phyloP scores from a whole-genome alignment of 53 echinoderm and acorn worm species.

The Stichopus horrens region DNA sequence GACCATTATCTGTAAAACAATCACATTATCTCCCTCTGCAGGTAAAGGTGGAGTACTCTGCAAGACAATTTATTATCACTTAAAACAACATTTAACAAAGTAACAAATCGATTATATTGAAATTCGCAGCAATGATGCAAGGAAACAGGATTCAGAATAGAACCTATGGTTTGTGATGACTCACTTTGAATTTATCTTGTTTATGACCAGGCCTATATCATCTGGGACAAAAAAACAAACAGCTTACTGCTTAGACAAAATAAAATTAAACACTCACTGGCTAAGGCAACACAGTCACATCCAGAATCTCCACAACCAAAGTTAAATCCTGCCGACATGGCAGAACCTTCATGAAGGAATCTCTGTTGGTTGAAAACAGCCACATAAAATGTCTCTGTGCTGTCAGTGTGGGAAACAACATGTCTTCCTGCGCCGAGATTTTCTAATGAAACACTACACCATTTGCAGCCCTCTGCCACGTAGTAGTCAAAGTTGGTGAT shows the following conservation, averaged over 20 bases:
- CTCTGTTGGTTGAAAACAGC: constrained; percentile 24
- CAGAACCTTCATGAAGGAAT: constrained; percentile 19
- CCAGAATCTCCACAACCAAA: constrained; percentile 37
- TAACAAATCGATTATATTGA: too few relatives aligned
- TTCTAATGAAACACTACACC: background rate
- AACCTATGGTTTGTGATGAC: too few relatives aligned
- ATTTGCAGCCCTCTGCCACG: constrained; percentile 1
- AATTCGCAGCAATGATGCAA: too few relatives aligned
- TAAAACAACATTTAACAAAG: too few relatives aligned
- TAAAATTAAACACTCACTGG: background rate
- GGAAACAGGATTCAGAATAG: too few relatives aligned
- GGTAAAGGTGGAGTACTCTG: too few relatives aligned
- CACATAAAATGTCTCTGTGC: constrained; percentile 14
- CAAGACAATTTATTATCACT: too few relatives aligned
- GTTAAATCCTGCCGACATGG: constrained; percentile 40
- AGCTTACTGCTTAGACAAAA: background rate
- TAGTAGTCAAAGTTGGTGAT: background rate
- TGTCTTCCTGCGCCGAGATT: constrained; percentile 2
- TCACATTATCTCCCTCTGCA: too few relatives aligned
- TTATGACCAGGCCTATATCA: too few relatives aligned
- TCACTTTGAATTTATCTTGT: too few relatives aligned
- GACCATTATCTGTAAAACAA: too few relatives aligned
- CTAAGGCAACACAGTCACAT: background rate
- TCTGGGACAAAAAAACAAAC: too few relatives aligned
- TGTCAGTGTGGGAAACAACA: constrained; percentile 2